Percentiles rank a stretch among this genome's conserved stretches.
These are phyloP conservation scores for Allygus modestus DNA, from an alignment of 2,888 invertebrate species.

Conservation along the genomic window DNA sequence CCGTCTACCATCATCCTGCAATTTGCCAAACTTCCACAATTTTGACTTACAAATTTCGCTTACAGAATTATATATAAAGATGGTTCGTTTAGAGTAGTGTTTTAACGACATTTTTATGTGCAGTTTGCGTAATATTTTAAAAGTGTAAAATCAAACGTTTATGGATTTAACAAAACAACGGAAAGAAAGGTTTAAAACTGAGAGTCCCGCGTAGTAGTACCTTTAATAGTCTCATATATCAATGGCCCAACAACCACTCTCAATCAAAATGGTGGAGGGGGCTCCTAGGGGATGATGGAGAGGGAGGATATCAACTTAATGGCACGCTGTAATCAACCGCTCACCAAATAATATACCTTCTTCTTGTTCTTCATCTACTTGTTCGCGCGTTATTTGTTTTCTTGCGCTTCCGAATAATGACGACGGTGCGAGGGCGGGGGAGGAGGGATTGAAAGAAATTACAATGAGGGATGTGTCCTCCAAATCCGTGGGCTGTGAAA, in stretches of 20 bases:
- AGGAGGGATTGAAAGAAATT: conserved; percentile 61
- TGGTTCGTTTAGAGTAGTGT: too few species aligned
- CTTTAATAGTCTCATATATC: conserved; percentile 53
- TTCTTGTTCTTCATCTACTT: conserved; percentile 62
- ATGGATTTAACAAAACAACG: too few species aligned
- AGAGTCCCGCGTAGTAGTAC: conserved; percentile 2
- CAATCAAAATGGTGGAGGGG: conserved; percentile 52
- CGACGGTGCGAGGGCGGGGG: conserved; percentile 25
- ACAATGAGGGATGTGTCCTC: conserved; percentile 63
- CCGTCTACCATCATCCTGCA: too few species aligned
- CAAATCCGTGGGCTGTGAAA: conserved; percentile 62
- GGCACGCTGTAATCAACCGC: conserved; percentile 59
- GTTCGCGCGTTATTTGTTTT: conserved; percentile 63
- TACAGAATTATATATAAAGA: too few species aligned
- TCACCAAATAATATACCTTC: conserved; percentile 58
- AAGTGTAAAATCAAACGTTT: too few species aligned
- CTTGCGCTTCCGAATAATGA: conserved; percentile 63
- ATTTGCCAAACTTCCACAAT: too few species aligned
- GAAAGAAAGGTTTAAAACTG: background rate
- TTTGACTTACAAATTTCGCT: too few species aligned
- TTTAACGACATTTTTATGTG: too few species aligned
- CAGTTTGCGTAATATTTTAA: too few species aligned
- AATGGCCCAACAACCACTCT: conserved; percentile 47
- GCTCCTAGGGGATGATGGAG: conserved; percentile 13
- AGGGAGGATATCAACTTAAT: conserved; percentile 60